phyloP scores from a whole-genome alignment of 2,113 vertebrate species.

The Diadophis punctatus region DNA sequence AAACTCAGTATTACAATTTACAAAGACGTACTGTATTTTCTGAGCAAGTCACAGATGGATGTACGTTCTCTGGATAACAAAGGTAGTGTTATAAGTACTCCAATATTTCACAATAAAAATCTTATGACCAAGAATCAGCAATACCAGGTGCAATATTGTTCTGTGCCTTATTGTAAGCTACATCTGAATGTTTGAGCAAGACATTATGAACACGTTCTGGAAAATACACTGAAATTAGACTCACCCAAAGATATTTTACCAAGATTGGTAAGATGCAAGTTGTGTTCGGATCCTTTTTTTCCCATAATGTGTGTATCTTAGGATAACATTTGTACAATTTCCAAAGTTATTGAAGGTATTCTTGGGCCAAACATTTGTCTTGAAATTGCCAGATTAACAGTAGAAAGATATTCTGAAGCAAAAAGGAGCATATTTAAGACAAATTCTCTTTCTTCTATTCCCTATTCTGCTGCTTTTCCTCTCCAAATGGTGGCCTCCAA shows the following conservation, averaged over 20 bases:
- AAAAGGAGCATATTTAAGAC: too few species aligned
- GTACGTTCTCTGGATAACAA: not conserved
- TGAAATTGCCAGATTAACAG: too few species aligned
- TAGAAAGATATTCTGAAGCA: too few species aligned
- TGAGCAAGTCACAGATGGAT: not conserved
- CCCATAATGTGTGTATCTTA: too few species aligned
- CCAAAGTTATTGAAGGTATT: too few species aligned
- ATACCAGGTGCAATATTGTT: not conserved
- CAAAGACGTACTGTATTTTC: not conserved
- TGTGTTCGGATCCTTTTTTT: too few species aligned
- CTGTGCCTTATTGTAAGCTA: not conserved
- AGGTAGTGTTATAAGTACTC: not conserved
- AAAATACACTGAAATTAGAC: not conserved
- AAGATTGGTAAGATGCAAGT: too few species aligned
- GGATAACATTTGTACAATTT: too few species aligned
- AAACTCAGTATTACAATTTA: not conserved
- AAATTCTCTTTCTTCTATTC: too few species aligned
- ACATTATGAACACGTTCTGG: not conserved
- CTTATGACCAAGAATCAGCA: not conserved
- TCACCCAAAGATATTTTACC: not conserved
- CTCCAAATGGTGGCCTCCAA: too few species aligned
- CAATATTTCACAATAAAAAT: not conserved
- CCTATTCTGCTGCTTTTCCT: too few species aligned
- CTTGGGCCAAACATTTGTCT: too few species aligned
- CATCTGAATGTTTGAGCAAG: not conserved